Base-by-base conservation (phyloP, 1,140 invertebrate species). In the Macrostomum lignano region DNA sequence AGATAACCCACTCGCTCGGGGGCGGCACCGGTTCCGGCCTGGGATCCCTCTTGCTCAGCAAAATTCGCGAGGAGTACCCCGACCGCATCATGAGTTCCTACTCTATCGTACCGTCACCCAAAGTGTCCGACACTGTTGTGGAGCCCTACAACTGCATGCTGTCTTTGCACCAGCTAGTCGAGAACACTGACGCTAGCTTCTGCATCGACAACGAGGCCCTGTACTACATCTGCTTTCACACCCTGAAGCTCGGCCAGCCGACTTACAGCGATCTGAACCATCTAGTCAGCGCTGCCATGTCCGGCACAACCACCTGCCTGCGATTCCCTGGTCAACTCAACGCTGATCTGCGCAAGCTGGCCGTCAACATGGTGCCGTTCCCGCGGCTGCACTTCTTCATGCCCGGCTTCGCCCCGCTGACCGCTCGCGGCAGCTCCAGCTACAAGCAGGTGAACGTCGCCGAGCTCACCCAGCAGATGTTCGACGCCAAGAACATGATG, bases 311-410 rank as follows among this genome's bases (percentile, higher is more conserved):
- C 0, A 71, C 71, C 4, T 86, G 76, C 40, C 60, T 73, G 0
- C 53, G 71, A 41, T 73, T 73, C 49, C 70, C 71, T 15, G 71
- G 75, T 38, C 74, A 78, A 49, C 48, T 78, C 39, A 81, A 79
- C 47, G 72, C 73, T 14, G 34, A 36, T 36, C 55, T 79, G 15
- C 59, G 73, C 7, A 78, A 77, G 54, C 51, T 77, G 19, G 71
- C 72, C 9, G 72, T 76, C 11, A 77, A 77, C 44, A 70, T 72
- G 69, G 67, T 72, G 3, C 69, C 69, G 2, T 72, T 71, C 48
- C 70, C 69, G 24, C 55, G 68, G 11, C 55, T 74, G 0, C 72
- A 74, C 44, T 74, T 74, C 58, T 73, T 74, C 44, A 72, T 74
- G 61, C 70, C 72, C 30, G 71, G 72, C 7, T 70, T 71, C 44